These are phyloP conservation scores for Rhegmatorhina hoffmannsi DNA, from an alignment of 2,113 vertebrate species.

Conservation along the genomic window DNA sequence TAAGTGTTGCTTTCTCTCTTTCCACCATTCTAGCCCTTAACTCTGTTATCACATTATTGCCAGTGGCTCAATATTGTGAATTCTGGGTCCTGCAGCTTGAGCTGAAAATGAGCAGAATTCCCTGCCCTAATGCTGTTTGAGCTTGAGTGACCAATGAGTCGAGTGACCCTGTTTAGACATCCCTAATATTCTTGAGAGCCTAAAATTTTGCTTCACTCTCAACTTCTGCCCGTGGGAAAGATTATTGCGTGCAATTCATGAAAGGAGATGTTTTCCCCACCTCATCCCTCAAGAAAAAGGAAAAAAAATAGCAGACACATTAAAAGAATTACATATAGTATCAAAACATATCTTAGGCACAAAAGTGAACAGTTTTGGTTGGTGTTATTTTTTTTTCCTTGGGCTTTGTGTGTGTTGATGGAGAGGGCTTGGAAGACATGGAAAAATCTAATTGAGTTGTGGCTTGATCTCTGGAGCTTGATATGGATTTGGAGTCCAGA, in stretches of 20 bases:
- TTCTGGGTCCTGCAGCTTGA: background rate
- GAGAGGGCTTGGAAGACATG: background rate
- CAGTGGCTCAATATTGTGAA: background rate
- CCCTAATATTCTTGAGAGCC: background rate
- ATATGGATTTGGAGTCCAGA: background rate
- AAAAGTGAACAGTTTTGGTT: background rate
- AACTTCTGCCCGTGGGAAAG: background rate
- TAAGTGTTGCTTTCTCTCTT: constrained; percentile 10
- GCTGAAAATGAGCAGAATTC: background rate
- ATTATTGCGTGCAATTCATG: background rate
- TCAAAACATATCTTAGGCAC: background rate
- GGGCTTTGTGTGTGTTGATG: background rate
- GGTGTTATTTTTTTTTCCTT: background rate
- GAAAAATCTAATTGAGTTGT: background rate
- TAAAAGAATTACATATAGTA: background rate
- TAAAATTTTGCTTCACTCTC: background rate
- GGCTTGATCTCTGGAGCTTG: background rate
- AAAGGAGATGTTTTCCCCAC: background rate
- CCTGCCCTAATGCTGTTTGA: background rate
- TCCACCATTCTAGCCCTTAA: background rate
- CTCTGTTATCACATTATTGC: background rate
- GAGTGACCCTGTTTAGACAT: background rate
- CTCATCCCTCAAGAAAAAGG: background rate
- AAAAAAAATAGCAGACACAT: background rate
- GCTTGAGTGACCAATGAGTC: background rate